A percentile compares a stretch with the other conserved stretches of the same genome.
These are phyloP conservation scores for Poecilia gillii DNA, from an alignment of 2,797 vertebrate genomes.

Conservation along the genomic window DNA sequence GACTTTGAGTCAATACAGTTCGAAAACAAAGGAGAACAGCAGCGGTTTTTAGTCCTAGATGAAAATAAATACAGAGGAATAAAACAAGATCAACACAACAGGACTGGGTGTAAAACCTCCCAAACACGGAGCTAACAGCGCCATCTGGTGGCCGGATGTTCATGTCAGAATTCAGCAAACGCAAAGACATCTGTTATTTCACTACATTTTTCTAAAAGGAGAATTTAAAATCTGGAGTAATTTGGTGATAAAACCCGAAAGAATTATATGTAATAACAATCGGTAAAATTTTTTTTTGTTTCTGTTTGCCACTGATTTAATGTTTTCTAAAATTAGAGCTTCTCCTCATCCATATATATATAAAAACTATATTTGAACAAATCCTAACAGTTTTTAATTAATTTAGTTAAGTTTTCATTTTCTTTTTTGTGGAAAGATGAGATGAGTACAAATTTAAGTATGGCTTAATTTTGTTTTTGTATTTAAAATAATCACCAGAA, in stretches of 20 bases:
- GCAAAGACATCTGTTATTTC: background rate
- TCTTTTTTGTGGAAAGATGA: background rate
- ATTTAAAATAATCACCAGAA: background rate
- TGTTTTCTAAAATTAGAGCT: background rate
- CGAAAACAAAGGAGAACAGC: constrained; percentile 47
- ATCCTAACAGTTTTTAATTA: background rate
- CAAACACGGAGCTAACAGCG: constrained; percentile 11
- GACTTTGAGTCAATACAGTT: constrained; percentile 29
- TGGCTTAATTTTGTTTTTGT: background rate
- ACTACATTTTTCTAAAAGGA: background rate
- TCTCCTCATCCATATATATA: background rate
- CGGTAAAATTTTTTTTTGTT: background rate
- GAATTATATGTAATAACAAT: background rate
- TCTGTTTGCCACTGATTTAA: background rate
- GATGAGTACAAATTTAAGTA: background rate
- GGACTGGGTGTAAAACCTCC: constrained; percentile 35
- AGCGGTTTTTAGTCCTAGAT: constrained; percentile 55
- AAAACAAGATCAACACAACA: constrained; percentile 37
- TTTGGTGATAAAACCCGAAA: background rate
- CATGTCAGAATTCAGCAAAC: background rate
- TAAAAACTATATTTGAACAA: background rate
- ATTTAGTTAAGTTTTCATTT: background rate
- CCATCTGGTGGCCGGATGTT: background rate
- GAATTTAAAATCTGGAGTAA: background rate
- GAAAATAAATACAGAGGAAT: constrained; percentile 46